Conservation (phyloP, 2,113 vertebrate species). For the Emydocephalus ijimae region DNA sequence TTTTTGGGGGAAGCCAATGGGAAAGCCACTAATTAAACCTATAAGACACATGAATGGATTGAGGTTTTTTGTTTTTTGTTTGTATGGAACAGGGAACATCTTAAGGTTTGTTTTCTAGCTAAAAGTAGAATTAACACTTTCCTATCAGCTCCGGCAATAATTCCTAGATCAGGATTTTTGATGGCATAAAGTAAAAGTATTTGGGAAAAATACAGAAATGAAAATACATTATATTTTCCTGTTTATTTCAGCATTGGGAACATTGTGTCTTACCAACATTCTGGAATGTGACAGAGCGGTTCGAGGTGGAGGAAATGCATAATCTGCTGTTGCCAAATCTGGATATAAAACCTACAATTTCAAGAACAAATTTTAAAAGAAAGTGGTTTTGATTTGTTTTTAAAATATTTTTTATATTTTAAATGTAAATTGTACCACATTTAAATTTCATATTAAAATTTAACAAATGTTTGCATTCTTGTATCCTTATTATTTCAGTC, state of each 20-base stretch:
- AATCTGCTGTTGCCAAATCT: constrained; percentile 95
- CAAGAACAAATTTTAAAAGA: constrained; percentile 30
- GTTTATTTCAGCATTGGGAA: constrained; percentile 23
- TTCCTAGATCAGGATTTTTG: not conserved
- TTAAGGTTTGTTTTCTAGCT: not conserved
- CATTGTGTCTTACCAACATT: constrained; percentile 85
- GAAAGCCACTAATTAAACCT: no score
- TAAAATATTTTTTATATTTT: not conserved
- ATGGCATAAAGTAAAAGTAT: not conserved
- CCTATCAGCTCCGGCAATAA: not conserved
- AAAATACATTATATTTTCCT: not conserved
- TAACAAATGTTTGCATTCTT: not conserved
- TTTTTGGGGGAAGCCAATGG: no score
- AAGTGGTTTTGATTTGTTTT: constrained; percentile 8
- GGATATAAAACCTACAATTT: constrained; percentile 89
- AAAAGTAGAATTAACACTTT: not conserved
- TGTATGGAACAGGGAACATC: no score
- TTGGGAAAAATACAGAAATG: not conserved
- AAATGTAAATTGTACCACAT: not conserved
- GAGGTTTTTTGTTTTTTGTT: no score
- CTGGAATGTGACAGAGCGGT: constrained; percentile 89
- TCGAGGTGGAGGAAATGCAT: constrained; percentile 92
- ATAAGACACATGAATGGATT: no score
- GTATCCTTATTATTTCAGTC: not conserved
- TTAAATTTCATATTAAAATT: constrained; percentile 1